A percentile compares a stretch with the other conserved stretches of the same genome.
Evolutionary conservation across 2,113 vertebrate genomes (phyloP).

Genomic region (Etheostoma spectabile): DNA sequence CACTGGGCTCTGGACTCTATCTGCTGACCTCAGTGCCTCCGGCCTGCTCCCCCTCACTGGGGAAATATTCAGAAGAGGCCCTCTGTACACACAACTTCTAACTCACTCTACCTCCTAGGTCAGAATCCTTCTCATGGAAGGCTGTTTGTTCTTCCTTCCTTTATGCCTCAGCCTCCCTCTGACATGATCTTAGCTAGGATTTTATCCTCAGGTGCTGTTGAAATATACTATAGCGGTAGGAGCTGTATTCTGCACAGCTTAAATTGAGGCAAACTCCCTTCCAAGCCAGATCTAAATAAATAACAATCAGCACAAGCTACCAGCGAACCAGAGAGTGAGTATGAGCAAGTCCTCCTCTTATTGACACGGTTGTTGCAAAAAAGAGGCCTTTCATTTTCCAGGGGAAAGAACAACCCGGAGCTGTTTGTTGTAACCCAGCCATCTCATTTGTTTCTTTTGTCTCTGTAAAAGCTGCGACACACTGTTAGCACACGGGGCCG

Average conservation of each 20-base stretch:
- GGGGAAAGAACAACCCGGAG: conserved; percentile 70
- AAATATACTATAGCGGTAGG: conserved; percentile 17
- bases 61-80: conserved; percentile 72
- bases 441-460: conserved; percentile 79
- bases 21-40: conserved; percentile 74
- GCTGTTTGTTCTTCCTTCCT: conserved; percentile 56
- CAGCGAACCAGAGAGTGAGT: conserved; percentile 52
- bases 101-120: conserved; percentile 51
- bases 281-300: conserved; percentile 61
- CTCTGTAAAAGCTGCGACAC: conserved; percentile 68
- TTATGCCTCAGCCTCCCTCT: conserved; percentile 50
- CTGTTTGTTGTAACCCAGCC: conserved; percentile 73
- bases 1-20: conserved; percentile 76
- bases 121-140: conserved; percentile 48
- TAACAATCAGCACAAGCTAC: conserved; percentile 59
- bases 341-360: conserved; percentile 63
- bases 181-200: conserved; percentile 42
- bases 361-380: conserved; percentile 58
- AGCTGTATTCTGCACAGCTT: conserved; percentile 17
- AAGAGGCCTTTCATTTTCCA: conserved; percentile 66
- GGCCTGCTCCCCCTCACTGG: conserved; percentile 59
- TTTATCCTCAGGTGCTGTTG: conserved; percentile 49
- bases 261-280: conserved; percentile 38
- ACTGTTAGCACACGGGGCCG: conserved; percentile 66
- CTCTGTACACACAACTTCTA: conserved; percentile 61